Percentiles rank a stretch among this genome's conserved stretches.
These are phyloP conservation scores for Phymorhynchus buccinoides DNA, from an alignment of 1,140 invertebrate species.

Conservation along the genomic window DNA sequence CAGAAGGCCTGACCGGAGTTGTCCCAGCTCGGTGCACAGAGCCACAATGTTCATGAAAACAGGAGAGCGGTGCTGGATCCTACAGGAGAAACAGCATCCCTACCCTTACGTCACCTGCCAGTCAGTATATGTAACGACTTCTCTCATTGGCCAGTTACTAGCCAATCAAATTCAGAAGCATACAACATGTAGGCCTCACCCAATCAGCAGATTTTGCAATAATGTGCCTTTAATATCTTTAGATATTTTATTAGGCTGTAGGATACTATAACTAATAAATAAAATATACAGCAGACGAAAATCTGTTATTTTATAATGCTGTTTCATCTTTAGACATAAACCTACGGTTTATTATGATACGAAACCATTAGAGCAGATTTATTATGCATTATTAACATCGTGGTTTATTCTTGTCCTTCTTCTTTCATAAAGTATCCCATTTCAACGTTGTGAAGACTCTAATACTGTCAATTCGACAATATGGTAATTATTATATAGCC, in stretches of 20 bases:
- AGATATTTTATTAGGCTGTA: neutral
- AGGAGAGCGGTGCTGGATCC: conserved; percentile 11
- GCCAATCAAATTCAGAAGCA: neutral
- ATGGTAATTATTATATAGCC: neutral
- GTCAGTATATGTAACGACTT: neutral
- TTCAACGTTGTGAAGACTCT: too few species aligned
- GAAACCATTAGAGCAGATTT: too few species aligned
- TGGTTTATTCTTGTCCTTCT: too few species aligned
- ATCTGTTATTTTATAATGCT: neutral
- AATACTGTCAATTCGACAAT: neutral
- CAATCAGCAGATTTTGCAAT: neutral
- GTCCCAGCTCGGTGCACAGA: neutral
- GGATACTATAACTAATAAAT: neutral
- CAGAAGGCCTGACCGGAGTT: neutral
- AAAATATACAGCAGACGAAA: neutral
- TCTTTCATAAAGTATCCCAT: too few species aligned
- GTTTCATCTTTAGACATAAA: neutral
- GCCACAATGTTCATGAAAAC: conserved; percentile 25
- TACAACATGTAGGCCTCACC: neutral
- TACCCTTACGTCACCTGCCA: neutral
- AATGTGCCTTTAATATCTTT: neutral
- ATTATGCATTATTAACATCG: too few species aligned
- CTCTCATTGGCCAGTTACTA: neutral
- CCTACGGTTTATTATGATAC: too few species aligned
- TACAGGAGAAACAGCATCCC: conserved; percentile 13